Base-by-base conservation (phyloP, 2,113 vertebrate species). In the Crocuta crocuta region DNA sequence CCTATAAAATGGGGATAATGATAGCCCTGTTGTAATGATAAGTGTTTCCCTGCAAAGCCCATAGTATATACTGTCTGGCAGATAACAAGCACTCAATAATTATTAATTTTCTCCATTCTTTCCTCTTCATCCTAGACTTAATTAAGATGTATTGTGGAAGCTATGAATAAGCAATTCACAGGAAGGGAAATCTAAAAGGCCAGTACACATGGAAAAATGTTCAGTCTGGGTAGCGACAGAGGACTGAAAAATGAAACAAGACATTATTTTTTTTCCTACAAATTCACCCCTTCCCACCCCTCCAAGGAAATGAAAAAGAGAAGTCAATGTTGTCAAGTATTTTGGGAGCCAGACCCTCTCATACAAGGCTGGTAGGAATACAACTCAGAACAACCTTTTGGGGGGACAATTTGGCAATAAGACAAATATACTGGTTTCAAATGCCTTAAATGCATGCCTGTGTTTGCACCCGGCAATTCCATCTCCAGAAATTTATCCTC, bases 91-190 rank as follows among this genome's bases (percentile, higher is more conserved):
- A 26, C 85, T 91, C 88, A 71, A 66, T 97, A 88, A 97, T 97
- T 95, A 96, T 90, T 97, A 94, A 96, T 95, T 96, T 96, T 95
- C 92, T 95, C 68, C 53, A 39, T 94, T 97, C 97, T 97, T 94
- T 92, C 89, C 87, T 95, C 83, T 90, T 80, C 83, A 92, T 86
- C 81, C 53, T 53, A 80, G 96, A 73, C 95, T 95, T 97, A 95
- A 96, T 96, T 97, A 92, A 98, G 92, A 92, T 1, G 4, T 94
- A 81, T 53, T 10, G 0, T 71, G 0, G 3, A 86, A 90, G 68
- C 97, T 53, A 39, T 96, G 94, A 96, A 92, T 96, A 94, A 97
- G 80, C 70, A 81, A 61, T 76, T 95, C 71, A 86, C 48, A 63
- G 53, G 66, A 88, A 63, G 78, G 50, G 91, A 83, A 86, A 89